Conservation (phyloP, 2,797 vertebrate genomes). For the Manis pentadactyla region DNA sequence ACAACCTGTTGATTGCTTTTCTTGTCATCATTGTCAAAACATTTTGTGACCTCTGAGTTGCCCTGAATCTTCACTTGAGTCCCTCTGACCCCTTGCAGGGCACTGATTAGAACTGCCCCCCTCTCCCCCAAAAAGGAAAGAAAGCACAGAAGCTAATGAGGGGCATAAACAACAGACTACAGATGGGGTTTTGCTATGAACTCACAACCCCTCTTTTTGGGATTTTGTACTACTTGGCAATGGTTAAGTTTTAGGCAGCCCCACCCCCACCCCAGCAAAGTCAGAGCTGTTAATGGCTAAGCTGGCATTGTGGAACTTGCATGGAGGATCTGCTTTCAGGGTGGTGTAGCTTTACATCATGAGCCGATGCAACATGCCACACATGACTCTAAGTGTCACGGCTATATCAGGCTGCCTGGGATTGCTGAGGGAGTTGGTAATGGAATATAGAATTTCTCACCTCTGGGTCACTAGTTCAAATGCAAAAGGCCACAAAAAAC, state of each 20-base stretch:
- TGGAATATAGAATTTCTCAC: slow-evolving; percentile 63
- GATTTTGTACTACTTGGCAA: slow-evolving; percentile 50
- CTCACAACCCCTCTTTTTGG: slow-evolving; percentile 50
- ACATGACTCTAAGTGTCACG: not conserved
- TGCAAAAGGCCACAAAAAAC: slow-evolving; percentile 52
- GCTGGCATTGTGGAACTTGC: slow-evolving; percentile 57
- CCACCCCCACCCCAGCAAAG: slow-evolving; percentile 47
- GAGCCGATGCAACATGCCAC: slow-evolving; percentile 41
- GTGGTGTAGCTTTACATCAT: slow-evolving; percentile 50
- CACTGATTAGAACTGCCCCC: slow-evolving; percentile 38
- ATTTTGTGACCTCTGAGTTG: slow-evolving; percentile 51
- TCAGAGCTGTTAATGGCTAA: slow-evolving; percentile 68
- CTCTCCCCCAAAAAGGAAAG: not conserved
- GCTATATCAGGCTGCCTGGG: not conserved
- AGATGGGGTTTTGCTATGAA: not conserved
- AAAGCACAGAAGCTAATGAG: slow-evolving; percentile 26
- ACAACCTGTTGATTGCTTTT: slow-evolving; percentile 69
- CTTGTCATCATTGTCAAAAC: slow-evolving; percentile 48
- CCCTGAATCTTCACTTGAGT: slow-evolving; percentile 40
- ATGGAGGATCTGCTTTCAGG: slow-evolving; percentile 56
- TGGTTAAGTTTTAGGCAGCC: slow-evolving; percentile 61
- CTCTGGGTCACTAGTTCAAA: slow-evolving; percentile 70
- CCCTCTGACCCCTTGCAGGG: not conserved
- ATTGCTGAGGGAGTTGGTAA: slow-evolving; percentile 37
- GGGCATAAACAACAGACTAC: slow-evolving; percentile 56